These are phyloP conservation scores for Scatophagus argus DNA, from an alignment of 2,113 vertebrate species.

Conservation along the genomic window DNA sequence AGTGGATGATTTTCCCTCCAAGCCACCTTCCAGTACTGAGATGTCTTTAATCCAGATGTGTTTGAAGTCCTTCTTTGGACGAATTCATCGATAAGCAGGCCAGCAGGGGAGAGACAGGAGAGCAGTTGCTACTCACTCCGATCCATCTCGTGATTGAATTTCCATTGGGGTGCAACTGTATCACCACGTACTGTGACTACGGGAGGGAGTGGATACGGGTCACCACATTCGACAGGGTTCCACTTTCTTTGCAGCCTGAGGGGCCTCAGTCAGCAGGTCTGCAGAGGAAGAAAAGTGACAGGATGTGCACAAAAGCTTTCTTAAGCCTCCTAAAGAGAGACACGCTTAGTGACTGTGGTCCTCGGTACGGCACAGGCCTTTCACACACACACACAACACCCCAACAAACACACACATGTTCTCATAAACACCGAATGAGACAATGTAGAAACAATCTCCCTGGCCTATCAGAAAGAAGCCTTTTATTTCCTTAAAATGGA, in stretches of 20 bases:
- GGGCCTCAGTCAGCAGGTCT: conserved; percentile 51
- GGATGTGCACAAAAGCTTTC: conserved; percentile 56
- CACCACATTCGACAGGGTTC: conserved; percentile 65
- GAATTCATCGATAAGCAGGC: conserved; percentile 44
- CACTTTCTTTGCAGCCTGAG: conserved; percentile 68
- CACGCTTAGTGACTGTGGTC: conserved; percentile 23
- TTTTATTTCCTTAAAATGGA: background rate
- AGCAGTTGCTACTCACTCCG: conserved; percentile 53
- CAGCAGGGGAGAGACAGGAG: conserved; percentile 46
- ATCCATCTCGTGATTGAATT: conserved; percentile 83
- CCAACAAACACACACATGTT: background rate
- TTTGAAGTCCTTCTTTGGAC: conserved; percentile 60
- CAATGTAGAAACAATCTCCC: background rate
- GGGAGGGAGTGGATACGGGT: conserved; percentile 68
- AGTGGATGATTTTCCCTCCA: conserved; percentile 30
- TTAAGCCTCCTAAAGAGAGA: conserved; percentile 34
- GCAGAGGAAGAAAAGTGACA: conserved; percentile 46
- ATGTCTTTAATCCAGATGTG: conserved; percentile 64
- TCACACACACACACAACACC: conserved; percentile 21
- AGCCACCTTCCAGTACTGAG: conserved; percentile 14
- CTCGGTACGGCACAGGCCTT: background rate
- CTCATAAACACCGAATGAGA: background rate
- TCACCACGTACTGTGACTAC: conserved; percentile 59
- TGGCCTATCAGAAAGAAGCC: background rate
- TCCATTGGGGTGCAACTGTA: conserved; percentile 80